Percentiles rank a stretch among this genome's conserved stretches.
These are phyloP conservation scores for Selene dorsalis DNA, from an alignment of 2,797 vertebrate species.

Conservation along the genomic window DNA sequence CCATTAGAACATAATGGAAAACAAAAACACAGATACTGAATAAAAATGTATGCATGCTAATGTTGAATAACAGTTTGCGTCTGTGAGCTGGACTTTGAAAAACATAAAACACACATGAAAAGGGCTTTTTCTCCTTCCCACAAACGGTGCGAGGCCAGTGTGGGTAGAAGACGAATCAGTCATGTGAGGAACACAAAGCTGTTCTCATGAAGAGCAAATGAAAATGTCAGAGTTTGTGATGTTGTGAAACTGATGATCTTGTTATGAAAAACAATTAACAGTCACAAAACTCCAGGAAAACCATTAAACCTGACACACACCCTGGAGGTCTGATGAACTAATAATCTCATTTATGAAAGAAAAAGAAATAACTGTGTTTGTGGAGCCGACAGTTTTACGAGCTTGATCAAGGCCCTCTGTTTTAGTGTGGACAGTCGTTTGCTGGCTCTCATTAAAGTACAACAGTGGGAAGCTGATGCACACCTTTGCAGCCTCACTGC, in stretches of 20 bases:
- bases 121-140: too few relatives aligned
- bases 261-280: slow-evolving; percentile 5
- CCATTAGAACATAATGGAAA: not conserved
- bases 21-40: too few relatives aligned
- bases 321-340: not conserved
- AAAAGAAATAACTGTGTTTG: not conserved
- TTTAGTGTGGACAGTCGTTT: slow-evolving; percentile 15
- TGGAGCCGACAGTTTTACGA: slow-evolving; percentile 12
- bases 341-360: not conserved
- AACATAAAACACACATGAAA: not conserved
- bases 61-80: too few relatives aligned
- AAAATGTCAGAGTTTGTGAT: not conserved
- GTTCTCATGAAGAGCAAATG: not conserved
- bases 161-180: not conserved
- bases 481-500: not conserved
- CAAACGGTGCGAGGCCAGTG: not conserved
- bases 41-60: too few relatives aligned
- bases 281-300: not conserved
- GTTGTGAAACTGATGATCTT: not conserved
- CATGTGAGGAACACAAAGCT: not conserved
- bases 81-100: too few relatives aligned
- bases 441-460: not conserved
- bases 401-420: not conserved
- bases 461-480: not conserved
- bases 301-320: slow-evolving; percentile 10